Conservation (phyloP, 2,113 vertebrate species). For the Mugil cephalus region DNA sequence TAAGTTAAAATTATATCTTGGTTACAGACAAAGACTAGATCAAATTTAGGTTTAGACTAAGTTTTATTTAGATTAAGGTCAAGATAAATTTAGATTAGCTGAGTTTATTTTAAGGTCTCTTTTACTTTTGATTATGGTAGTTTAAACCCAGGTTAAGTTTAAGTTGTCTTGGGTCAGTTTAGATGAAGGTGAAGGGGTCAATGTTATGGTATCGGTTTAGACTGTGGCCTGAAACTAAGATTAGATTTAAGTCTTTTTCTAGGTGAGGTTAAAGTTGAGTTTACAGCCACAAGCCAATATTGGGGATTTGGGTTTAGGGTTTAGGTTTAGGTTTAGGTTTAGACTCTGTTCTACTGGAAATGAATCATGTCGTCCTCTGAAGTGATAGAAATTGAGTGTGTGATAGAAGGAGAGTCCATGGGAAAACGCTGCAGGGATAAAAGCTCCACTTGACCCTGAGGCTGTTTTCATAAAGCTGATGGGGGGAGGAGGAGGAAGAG, state of each 20-base stretch:
- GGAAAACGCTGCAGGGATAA: slow-evolving; percentile 92
- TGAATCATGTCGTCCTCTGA: neutral
- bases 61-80: neutral
- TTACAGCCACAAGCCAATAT: too few species aligned
- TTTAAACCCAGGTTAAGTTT: neutral
- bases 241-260: too few species aligned
- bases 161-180: too few species aligned
- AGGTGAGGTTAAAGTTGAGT: neutral
- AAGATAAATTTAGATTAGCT: neutral
- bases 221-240: too few species aligned
- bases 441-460: slow-evolving; percentile 94
- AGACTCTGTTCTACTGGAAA: neutral
- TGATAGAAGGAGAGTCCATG: slow-evolving; percentile 84
- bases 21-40: neutral
- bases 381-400: slow-evolving; percentile 6
- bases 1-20: too few species aligned
- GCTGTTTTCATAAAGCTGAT: slow-evolving; percentile 94
- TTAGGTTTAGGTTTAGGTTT: too few species aligned
- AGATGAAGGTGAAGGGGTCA: too few species aligned
- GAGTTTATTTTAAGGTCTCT: too few species aligned
- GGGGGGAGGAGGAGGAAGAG: slow-evolving; percentile 78
- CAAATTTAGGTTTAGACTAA: neutral
- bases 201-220: too few species aligned
- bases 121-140: too few species aligned
- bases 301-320: too few species aligned